Evolutionary conservation across 2,113 vertebrate genomes (phyloP), one percentile per base, ranked within the genome.

Genomic region (Oreochromis tanganicae): DNA sequence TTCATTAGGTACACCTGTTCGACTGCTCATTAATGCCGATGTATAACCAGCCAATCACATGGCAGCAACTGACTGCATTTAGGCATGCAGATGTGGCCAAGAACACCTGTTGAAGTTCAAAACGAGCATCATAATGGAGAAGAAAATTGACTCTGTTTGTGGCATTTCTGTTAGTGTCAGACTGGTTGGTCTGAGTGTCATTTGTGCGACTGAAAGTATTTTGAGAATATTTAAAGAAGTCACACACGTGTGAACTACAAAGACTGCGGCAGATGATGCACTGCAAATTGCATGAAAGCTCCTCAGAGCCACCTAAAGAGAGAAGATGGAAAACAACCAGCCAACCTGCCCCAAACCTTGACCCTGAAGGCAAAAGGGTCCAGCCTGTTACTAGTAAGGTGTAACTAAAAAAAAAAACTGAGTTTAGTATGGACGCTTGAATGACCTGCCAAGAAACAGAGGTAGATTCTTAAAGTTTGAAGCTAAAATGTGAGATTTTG

Each of bases 361-460:
- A 38, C 19, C 1, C 61, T 38, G 34, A 66, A 3, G 61, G 34
- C 34, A n/a, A 66, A 38, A 38, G 6, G 61, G 6, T 38, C 36
- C 36, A 38, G 3, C 36, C 36, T 38, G 36, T 13, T 34, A 59
- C 27, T 10, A 34, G 16, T 61, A 61, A 19, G 57, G 16, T 61
- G 57, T 61, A 61, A 34, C 5, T 61, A 61, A 29, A 61, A 61
- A 61, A 61, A 61, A 34, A 10, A 4, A 10, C 61, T 2, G 61
- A 38, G 19, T 38, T 38, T 38, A 38, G 34, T 36, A 13, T 3
- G 36, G 24, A 24, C 1, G 2, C 36, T 24, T 24, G 0, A 14
- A 14, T 1, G 2, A 46, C 13, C 13, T 46, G 12, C 43, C 43
- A 46, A 46, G 43, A 13, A 4, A 2, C 43, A 46, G 43, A 12